These are phyloP conservation scores for Eupithecia subfuscata DNA, from an alignment of 2,888 invertebrate species.

Conservation along the genomic window DNA sequence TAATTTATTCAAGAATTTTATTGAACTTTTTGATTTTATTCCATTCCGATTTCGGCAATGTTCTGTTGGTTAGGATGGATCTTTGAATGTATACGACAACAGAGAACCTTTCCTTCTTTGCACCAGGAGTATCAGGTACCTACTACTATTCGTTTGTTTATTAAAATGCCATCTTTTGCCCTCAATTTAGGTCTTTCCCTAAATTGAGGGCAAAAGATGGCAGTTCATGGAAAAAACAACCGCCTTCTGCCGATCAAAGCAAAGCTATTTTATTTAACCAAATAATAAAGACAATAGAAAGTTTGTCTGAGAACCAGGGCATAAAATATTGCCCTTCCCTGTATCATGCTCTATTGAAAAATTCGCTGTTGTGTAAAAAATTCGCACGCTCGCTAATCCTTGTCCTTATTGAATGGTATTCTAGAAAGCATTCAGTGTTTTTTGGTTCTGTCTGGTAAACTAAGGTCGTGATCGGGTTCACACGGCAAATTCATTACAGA, in stretches of 20 bases:
- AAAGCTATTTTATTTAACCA: neutral
- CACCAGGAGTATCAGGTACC: neutral
- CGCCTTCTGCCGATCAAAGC: neutral
- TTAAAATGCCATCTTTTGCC: neutral
- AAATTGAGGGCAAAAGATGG: no score
- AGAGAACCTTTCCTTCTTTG: no score
- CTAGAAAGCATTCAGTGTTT: constrained; percentile 35
- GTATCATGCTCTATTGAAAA: constrained; percentile 7
- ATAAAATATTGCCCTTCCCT: neutral
- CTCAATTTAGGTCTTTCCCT: neutral
- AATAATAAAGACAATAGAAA: neutral
- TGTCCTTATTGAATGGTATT: constrained; percentile 35
- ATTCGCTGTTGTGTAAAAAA: constrained; percentile 13
- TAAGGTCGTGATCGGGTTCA: constrained; percentile 68
- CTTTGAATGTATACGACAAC: neutral
- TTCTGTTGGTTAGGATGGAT: neutral
- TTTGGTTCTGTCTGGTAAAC: constrained; percentile 15
- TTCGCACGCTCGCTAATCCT: constrained; percentile 32
- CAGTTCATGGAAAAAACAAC: neutral
- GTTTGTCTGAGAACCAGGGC: neutral
- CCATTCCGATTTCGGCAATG: neutral
- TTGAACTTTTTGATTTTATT: neutral
- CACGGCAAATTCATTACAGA: constrained; percentile 56
- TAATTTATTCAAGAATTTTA: constrained; percentile 13
- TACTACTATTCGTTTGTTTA: neutral